These are phyloP conservation scores for Gandaritis pyraliata DNA, from an alignment of 2,888 invertebrate genomes.

Conservation along the genomic window DNA sequence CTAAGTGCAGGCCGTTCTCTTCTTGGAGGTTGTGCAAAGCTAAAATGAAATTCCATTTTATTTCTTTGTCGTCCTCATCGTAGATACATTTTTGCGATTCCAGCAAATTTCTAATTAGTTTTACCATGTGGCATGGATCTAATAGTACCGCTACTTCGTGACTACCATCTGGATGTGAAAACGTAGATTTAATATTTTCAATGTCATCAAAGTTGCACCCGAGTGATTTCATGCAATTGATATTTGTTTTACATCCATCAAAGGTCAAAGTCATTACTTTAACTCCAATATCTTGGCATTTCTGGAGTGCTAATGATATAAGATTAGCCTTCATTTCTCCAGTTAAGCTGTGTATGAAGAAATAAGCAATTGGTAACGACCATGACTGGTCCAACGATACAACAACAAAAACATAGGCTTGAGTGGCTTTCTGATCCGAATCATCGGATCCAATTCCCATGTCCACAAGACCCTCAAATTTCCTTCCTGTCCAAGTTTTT, in stretches of 20 bases:
- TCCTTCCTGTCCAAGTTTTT: constrained; percentile 38
- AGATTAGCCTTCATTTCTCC: constrained; percentile 16
- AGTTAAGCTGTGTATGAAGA: constrained; percentile 14
- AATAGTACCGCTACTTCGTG: too few species aligned
- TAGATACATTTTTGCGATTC: too few species aligned
- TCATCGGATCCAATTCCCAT: constrained; percentile 32
- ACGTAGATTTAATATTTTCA: too few species aligned
- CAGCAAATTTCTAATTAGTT: too few species aligned
- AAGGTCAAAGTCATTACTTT: constrained; percentile 15
- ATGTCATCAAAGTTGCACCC: constrained; percentile 32
- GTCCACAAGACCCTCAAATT: constrained; percentile 24
- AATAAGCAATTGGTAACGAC: constrained; percentile 20
- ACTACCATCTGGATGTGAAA: too few species aligned
- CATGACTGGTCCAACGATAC: constrained; percentile 5
- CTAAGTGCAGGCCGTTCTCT: too few species aligned
- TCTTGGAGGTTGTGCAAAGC: too few species aligned
- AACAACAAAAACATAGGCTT: constrained; percentile 39
- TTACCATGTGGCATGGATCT: too few species aligned
- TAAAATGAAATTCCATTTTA: too few species aligned
- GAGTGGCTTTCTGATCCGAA: constrained; percentile 27
- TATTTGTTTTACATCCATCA: constrained; percentile 34
- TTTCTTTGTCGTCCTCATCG: too few species aligned
- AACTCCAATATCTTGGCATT: constrained; percentile 1
- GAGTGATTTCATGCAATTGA: constrained; percentile 26
- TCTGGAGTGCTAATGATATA: constrained; percentile 1